Base-by-base conservation (phyloP, 2,113 vertebrate genomes). In the Erpornis zantholeuca region DNA sequence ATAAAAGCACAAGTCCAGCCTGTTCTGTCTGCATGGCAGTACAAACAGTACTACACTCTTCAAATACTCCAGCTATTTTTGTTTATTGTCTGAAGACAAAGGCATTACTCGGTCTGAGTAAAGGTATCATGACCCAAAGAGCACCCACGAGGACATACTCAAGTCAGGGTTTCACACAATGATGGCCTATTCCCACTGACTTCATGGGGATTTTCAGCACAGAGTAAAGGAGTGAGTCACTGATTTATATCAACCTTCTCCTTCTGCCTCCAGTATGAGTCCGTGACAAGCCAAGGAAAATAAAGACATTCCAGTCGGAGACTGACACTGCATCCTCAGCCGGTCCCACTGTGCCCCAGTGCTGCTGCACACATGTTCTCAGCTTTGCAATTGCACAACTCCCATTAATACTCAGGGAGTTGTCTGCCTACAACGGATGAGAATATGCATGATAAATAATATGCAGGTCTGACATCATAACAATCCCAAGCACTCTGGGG, bases 261-360 rank as follows among this genome's bases (percentile, higher is more conserved):
- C 65, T 96, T 90, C 97, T 97, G 94, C 88, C 94, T 98, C 86
- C 96, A 97, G 87, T 91, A 86, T 38, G 83, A 97, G 78, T 59
- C 90, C 2, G 4, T 73, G 72, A 71, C 56, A 96, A 94, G 97
- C 97, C 97, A 98, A 98, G 45, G 93, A 96, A 98, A 98, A 97
- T 95, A 98, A 97, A 97, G 97, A 95, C 97, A 98, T 97, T 98
- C 97, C 96, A 95, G 94, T 92, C 91, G 1, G 23, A 96, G 94
- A 92, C 97, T 97, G 94, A 97, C 95, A 85, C 53, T 85, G 94
- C 95, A 97, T 89, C 96, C 96, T 96, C 95, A 88, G 66, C 86
- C 9, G 10, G 86, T 95, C 90, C 92, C 80, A 77, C 9, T 76
- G 77, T 92, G 94, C 56, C 90, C 95, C 75, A 59, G 53, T 86